Evolutionary conservation across 2,113 vertebrate genomes (phyloP), one percentile per base, ranked within the genome.

Genomic region (Xiphophorus hellerii): DNA sequence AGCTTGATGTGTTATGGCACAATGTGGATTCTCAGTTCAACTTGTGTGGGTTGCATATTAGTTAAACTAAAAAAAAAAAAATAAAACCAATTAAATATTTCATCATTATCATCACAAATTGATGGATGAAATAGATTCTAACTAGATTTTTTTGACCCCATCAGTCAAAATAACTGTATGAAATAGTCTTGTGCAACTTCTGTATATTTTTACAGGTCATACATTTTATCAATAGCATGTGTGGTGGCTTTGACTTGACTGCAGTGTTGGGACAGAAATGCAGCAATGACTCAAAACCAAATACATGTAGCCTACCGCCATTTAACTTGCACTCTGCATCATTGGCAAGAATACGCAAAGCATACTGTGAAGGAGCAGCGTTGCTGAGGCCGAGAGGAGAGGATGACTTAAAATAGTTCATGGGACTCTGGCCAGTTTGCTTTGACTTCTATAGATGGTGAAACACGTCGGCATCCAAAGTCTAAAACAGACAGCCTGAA

Each of bases 371-470:
- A 68, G 69, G 75, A 73, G 66, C 39, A 76, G 72, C 62, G 62
- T 81, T 89, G 88, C 88, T 78, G 78, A 80, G 84, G 74, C 44
- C 82, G 70, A 80, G 72, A 74, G 75, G 82, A 80, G 84, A 88
- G 84, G 78, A 80, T 91, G 88, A 91, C 96, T 96, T 96, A 97
- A 97, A 99, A 98, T 98, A 98, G 96, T 89, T 89, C 81, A 90
- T 78, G 86, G 93, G 93, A 92, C 85, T 89, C 73, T 74, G 84
- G 94, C 96, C 96, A 97, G 93, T 90, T 90, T 92, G 81, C 90
- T 92, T 93, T 93, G 95, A 97, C 95, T 96, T 95, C 97, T 98
- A 97, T 98, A 98, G 97, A 98, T 98, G 98, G 97, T 95, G 96
- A 97, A 94, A 95, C 95, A 94, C 93, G 93, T 95, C 94, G 61